A percentile compares a stretch with the other conserved stretches of the same genome.
Evolutionary conservation across 2,888 invertebrate genomes (phyloP).

Genomic region (Harmothoe impar): DNA sequence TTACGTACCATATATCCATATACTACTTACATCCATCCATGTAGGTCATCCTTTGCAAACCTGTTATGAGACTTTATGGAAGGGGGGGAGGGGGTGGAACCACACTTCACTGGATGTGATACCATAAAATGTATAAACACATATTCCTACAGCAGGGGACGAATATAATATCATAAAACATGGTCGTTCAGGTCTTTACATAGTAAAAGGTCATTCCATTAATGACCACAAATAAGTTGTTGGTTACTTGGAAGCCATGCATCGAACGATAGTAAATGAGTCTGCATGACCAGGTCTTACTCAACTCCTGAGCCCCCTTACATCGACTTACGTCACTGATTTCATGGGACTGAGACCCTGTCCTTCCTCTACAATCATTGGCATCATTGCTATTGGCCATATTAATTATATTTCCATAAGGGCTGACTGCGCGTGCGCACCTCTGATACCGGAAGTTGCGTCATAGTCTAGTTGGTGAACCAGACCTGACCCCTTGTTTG

Average conservation of each 20-base stretch:
- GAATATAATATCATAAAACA: too few relatives aligned
- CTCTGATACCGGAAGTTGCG: background rate
- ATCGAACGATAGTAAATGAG: background rate
- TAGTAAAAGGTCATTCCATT: too few relatives aligned
- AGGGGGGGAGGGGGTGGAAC: too few relatives aligned
- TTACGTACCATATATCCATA: too few relatives aligned
- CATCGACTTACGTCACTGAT: background rate
- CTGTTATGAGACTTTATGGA: too few relatives aligned
- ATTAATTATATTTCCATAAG: constrained; percentile 57
- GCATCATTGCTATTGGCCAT: constrained; percentile 1
- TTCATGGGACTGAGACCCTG: background rate
- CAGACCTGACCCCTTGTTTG: constrained; percentile 19
- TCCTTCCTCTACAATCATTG: constrained; percentile 28
- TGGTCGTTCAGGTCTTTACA: too few relatives aligned
- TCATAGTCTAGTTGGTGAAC: constrained; percentile 14
- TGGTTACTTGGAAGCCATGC: background rate
- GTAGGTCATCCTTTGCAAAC: too few relatives aligned
- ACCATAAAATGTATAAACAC: too few relatives aligned
- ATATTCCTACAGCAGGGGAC: too few relatives aligned
- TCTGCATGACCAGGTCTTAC: constrained; percentile 17
- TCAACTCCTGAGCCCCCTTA: background rate
- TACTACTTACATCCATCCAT: too few relatives aligned
- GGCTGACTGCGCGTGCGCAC: background rate
- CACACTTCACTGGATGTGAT: too few relatives aligned
- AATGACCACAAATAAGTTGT: too few relatives aligned